Conservation (phyloP, 2,797 vertebrate species). For the Xerus rutilus region DNA sequence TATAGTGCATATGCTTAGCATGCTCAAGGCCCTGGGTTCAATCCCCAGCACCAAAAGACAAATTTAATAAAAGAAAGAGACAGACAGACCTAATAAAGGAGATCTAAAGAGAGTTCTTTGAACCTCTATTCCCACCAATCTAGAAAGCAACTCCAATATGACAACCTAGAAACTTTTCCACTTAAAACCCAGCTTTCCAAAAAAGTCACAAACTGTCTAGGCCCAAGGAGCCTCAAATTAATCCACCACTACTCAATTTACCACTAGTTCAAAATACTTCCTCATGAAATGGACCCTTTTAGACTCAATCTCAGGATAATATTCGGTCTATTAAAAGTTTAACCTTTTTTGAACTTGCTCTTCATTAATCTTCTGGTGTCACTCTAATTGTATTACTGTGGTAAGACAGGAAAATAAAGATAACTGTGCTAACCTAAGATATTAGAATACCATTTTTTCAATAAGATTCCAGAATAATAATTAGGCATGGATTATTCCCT, state of each 20-base stretch:
- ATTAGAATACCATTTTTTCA: conserved; percentile 48
- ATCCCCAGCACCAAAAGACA: neutral
- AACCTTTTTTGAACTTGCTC: conserved; percentile 1
- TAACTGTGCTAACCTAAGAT: conserved; percentile 17
- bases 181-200: conserved; percentile 44
- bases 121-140: neutral
- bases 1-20: neutral
- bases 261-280: conserved; percentile 46
- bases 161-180: conserved; percentile 28
- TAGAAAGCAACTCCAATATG: conserved; percentile 29
- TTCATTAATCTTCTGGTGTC: neutral
- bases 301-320: neutral
- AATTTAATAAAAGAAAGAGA: neutral
- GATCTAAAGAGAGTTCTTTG: neutral
- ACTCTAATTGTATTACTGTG: neutral
- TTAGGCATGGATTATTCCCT: conserved; percentile 39
- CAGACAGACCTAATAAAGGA: neutral
- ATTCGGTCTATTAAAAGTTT: neutral
- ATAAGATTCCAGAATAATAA: conserved; percentile 53
- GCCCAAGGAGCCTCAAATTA: neutral
- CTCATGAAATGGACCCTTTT: conserved; percentile 25
- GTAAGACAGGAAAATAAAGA: conserved; percentile 41
- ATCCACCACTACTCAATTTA: neutral
- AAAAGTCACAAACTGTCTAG: conserved; percentile 33
- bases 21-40: neutral